Evolutionary conservation across 2,797 vertebrate genomes (phyloP), one percentile per base, ranked within the genome.

Genomic region (Serranus cabrilla): DNA sequence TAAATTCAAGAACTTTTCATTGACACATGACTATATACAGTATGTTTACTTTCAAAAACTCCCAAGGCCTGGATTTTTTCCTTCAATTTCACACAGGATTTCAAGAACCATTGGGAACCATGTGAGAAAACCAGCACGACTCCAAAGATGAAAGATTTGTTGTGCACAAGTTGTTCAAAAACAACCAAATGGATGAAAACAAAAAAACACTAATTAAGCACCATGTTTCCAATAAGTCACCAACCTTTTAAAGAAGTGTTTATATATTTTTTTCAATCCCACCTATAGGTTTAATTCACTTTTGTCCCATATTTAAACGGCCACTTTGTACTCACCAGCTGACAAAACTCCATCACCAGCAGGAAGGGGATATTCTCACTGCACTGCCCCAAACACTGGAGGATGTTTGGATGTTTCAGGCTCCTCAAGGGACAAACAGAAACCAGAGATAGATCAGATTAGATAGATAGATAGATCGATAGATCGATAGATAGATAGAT

Each of bases 311-410:
- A 25, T 52, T 52, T 31, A 57, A 37, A 58, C 5, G 18, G 25
- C 2, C 3, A 7, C 56, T 68, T 78, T 92, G 7, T 47, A 82
- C 92, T 95, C 83, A 98, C 97, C 96, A 98, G 93, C 58, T 98
- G 97, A 87, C 97, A 98, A 88, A 98, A 98, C 91, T 98, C 97
- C 97, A 98, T 98, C 37, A 98, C 96, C 71, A 98, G 93, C 52
- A 98, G 95, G 81, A 96, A 97, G 2, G 97, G 97, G 74, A 97
- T 93, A 21, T 79, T 96, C 87, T 98, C 97, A 60, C 94, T 97
- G 85, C 97, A 98, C 78, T 97, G 93, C 1, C 97, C 97, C 82
- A 98, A 91, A 94, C 97, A 98, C 91, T 97, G 97, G 67, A 98
- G 93, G 71, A 98, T 95, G 52, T 98, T 98, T 52, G 96, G 96